phyloP scores from a whole-genome alignment of 1,140 invertebrate genomes.

The Gryon sp. region DNA sequence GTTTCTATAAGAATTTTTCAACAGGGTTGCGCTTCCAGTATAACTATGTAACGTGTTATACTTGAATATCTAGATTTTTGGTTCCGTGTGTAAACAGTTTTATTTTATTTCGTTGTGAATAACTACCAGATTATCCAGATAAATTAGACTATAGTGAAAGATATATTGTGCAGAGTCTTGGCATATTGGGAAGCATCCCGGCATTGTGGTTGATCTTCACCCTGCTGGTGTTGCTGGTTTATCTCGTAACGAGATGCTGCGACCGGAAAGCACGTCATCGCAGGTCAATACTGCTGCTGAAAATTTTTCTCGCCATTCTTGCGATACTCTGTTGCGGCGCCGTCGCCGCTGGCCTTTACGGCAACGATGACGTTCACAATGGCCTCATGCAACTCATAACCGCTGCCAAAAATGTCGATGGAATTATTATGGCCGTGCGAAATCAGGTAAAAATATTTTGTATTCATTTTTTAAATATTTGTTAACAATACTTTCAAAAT shows the following conservation, averaged over 20 bases:
- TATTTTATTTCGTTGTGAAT: too few relatives aligned
- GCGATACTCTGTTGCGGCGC: slow-evolving; percentile 90
- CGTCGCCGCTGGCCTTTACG: slow-evolving; percentile 91
- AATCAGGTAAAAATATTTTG: slow-evolving; percentile 87
- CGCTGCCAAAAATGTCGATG: slow-evolving; percentile 88
- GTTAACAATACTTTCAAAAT: too few relatives aligned
- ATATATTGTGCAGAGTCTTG: slow-evolving; percentile 89
- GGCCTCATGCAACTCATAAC: slow-evolving; percentile 89
- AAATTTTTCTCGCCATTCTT: slow-evolving; percentile 89
- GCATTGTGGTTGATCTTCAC: slow-evolving; percentile 94
- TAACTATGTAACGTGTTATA: too few relatives aligned
- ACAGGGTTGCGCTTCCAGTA: too few relatives aligned
- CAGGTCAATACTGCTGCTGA: slow-evolving; percentile 90
- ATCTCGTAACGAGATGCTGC: slow-evolving; percentile 95
- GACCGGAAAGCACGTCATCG: slow-evolving; percentile 92
- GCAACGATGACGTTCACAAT: slow-evolving; percentile 95
- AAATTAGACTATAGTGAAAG: too few relatives aligned
- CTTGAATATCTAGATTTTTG: too few relatives aligned
- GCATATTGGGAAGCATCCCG: slow-evolving; percentile 93
- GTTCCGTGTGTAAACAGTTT: too few relatives aligned
- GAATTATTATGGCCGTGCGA: slow-evolving; percentile 85
- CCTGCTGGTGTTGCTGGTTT: slow-evolving; percentile 91
- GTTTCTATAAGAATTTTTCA: too few relatives aligned
- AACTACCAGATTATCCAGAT: too few relatives aligned
- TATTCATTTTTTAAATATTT: too few relatives aligned